phyloP scores from a whole-genome alignment of 1,140 invertebrate genomes.

The Drosophila busckii region DNA sequence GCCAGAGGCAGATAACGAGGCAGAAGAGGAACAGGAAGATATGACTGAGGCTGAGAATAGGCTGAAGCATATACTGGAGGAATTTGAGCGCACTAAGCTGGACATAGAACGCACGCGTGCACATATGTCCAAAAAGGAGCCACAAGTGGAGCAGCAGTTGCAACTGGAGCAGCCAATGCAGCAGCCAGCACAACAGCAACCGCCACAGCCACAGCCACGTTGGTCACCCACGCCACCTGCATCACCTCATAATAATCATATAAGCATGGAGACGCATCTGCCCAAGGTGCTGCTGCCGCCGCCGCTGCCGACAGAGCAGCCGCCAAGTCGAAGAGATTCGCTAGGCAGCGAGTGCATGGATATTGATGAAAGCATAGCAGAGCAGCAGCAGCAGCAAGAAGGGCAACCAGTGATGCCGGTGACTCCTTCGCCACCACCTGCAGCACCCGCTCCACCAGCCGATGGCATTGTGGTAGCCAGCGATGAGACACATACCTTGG shows the following conservation, averaged over 20 bases:
- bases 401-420: not conserved
- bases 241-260: constrained; percentile 54
- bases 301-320: constrained; percentile 6
- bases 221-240: constrained; percentile 72
- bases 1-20: constrained; percentile 24
- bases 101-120: constrained; percentile 65
- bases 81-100: constrained; percentile 67
- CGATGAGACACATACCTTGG: constrained; percentile 83
- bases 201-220: constrained; percentile 22
- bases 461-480: constrained; percentile 80
- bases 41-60: constrained; percentile 30
- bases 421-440: not conserved
- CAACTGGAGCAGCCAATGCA: constrained; percentile 17
- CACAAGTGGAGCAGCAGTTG: constrained; percentile 2
- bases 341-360: constrained; percentile 65
- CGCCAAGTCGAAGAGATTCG: constrained; percentile 48
- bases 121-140: constrained; percentile 42
- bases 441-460: constrained; percentile 14
- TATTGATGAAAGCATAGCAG: constrained; percentile 47
- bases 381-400: not conserved
- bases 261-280: constrained; percentile 20
- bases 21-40: no score
- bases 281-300: constrained; percentile 5
- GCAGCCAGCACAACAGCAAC: constrained; percentile 2
- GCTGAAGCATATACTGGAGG: constrained; percentile 46